Evolutionary conservation across 2,888 invertebrate genomes (phyloP), one percentile per base, ranked within the genome.

Genomic region (Carterocephalus palaemon): DNA sequence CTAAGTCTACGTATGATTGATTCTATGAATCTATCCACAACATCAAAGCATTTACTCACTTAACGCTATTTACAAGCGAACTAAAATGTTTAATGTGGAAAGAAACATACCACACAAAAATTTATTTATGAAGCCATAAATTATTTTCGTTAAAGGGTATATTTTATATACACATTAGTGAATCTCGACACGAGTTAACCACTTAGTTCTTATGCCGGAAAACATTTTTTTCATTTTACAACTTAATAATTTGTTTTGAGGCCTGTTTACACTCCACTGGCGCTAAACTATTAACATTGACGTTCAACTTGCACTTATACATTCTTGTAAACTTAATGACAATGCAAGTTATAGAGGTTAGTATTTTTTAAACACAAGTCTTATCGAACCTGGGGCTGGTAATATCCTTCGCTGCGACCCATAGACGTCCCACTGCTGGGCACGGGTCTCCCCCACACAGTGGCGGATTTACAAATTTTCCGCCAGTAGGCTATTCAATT

Each of bases 191-290:
- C 40, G 23, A 15, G 9, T 29, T n/a, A n/a, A n/a, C n/a, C n/a
- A n/a, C n/a, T n/a, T n/a, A n/a, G n/a, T n/a, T n/a, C n/a, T n/a
- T 33, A 31, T 20, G 6, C 19, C 34, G 33, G 28, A 26, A 19
- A 26, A n/a, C n/a, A n/a, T n/a, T 13, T 42, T 42, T 42, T 34
- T 32, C 32, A 34, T 48, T 38, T 43, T 39, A 43, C 42, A 37
- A 40, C 47, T 46, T 31, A 46, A 40, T 32, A 24, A 20, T 17
- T n/a, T 8, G 33, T 22, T 6, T n/a, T 9, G 4, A 15, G 28
- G 13, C 8, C 8, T 28, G 13, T 28, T 28, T 28, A n/a, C 28
- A 28, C 26, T 12, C 24, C 10, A 26, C 26, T 12, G 7, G n/a
- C 13, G 13, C 28, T n/a, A n/a, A n/a, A n/a, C n/a, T n/a, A n/a